phyloP scores from a whole-genome alignment of 1,140 invertebrate genomes.

The Megalopta genalis region DNA sequence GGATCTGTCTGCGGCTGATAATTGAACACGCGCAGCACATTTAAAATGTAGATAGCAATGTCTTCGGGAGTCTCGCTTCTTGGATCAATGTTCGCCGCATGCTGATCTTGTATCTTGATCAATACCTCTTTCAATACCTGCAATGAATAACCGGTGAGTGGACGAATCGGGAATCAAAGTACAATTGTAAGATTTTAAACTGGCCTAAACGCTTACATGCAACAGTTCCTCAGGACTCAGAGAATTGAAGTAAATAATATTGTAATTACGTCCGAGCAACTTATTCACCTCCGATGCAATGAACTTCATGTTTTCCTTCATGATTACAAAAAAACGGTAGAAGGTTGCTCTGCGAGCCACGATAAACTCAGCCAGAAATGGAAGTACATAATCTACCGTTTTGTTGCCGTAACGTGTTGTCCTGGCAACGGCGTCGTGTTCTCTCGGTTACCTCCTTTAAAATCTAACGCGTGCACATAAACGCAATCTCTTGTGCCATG shows the following conservation, averaged over 20 bases:
- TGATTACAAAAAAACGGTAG: slow-evolving; percentile 61
- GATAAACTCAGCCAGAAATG: neutral
- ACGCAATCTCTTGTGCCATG: no score
- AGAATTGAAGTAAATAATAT: slow-evolving; percentile 92
- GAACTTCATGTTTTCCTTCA: slow-evolving; percentile 89
- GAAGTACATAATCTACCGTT: neutral
- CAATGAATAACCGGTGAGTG: slow-evolving; percentile 24
- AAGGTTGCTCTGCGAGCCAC: no score
- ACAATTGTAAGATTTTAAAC: neutral
- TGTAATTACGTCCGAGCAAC: slow-evolving; percentile 88
- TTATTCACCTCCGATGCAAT: slow-evolving; percentile 89
- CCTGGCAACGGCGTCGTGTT: slow-evolving; percentile 5
- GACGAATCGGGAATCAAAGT: no score
- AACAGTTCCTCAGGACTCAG: slow-evolving; percentile 87
- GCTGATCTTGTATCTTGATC: slow-evolving; percentile 84
- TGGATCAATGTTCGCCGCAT: slow-evolving; percentile 81
- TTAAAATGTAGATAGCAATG: slow-evolving; percentile 83
- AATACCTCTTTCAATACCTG: slow-evolving; percentile 86
- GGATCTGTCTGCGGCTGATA: slow-evolving; percentile 84
- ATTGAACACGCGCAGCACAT: slow-evolving; percentile 84
- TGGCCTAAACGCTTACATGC: slow-evolving; percentile 81
- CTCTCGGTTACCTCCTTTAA: neutral
- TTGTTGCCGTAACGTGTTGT: slow-evolving; percentile 20
- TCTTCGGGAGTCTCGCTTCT: slow-evolving; percentile 83
- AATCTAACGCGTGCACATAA: neutral